Evolutionary conservation across 2,113 vertebrate species (phyloP).

Genomic region (Hirundichthys speculiger): DNA sequence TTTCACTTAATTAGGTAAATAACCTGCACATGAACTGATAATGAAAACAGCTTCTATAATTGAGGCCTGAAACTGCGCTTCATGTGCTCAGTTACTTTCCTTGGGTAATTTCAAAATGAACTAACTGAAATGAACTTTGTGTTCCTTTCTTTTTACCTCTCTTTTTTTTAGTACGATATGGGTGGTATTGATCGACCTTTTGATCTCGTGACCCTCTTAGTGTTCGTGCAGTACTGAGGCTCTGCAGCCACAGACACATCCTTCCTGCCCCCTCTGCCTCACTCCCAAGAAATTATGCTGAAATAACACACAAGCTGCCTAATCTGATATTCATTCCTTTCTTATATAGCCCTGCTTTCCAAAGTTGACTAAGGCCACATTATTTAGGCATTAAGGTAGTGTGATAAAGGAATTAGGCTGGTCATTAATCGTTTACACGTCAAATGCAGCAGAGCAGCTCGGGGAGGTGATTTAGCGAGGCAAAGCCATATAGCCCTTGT

Average conservation of each 20-base stretch:
- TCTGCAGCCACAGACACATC: conserved; percentile 30
- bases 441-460: conserved; percentile 80
- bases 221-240: conserved; percentile 37
- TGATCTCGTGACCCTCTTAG: conserved; percentile 45
- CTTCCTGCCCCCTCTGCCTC: conserved; percentile 35
- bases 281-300: conserved; percentile 59
- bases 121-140: no score
- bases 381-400: conserved; percentile 83
- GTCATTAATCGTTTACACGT: conserved; percentile 84
- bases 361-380: conserved; percentile 82
- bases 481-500: conserved; percentile 79
- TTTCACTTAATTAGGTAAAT: no score
- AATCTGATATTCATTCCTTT: conserved; percentile 81
- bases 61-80: no score
- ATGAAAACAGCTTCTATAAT: no score
- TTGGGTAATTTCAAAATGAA: no score
- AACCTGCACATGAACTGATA: no score
- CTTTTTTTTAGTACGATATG: conserved; percentile 32
- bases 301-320: conserved; percentile 68
- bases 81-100: no score
- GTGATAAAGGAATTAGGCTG: conserved; percentile 83
- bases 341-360: conserved; percentile 76
- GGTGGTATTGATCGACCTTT: conserved; percentile 60
- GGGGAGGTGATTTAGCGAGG: conserved; percentile 79
- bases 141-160: background rate